Evolutionary conservation across 1,140 invertebrate species (phyloP).

Genomic region (Sinonovacula constricta): DNA sequence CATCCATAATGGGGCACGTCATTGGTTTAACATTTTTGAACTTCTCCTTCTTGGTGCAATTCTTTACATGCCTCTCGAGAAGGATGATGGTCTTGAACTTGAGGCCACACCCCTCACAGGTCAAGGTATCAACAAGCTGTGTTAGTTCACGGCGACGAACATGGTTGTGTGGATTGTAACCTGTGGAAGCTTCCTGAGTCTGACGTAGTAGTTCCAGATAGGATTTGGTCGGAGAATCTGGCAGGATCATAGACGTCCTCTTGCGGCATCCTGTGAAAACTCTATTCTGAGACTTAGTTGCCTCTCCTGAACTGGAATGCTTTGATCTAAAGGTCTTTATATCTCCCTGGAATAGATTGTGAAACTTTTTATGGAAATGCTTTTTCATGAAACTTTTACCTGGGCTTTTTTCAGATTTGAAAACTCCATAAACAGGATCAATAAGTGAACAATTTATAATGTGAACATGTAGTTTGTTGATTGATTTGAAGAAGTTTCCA

Average conservation of each 20-base stretch:
- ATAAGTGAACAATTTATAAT: conserved; percentile 59
- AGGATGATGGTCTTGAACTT: conserved; percentile 68
- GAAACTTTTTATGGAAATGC: conserved; percentile 36
- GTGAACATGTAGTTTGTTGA: conserved; percentile 63
- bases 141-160: conserved; percentile 65
- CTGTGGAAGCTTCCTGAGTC: conserved; percentile 32
- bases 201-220: neutral
- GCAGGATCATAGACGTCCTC: conserved; percentile 40
- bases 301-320: neutral
- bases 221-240: conserved; percentile 37
- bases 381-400: conserved; percentile 35
- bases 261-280: conserved; percentile 45
- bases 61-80: conserved; percentile 69
- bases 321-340: neutral
- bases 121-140: conserved; percentile 65
- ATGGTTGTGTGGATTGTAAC: conserved; percentile 71
- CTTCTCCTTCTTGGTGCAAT: conserved; percentile 68
- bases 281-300: conserved; percentile 13
- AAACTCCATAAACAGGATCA: conserved; percentile 33
- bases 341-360: conserved; percentile 18
- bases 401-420: conserved; percentile 28
- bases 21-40: conserved; percentile 62
- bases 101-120: conserved; percentile 68
- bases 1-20: conserved; percentile 38
- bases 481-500: conserved; percentile 54